Evolutionary conservation across 2,113 vertebrate species (phyloP).

Genomic region (Oophaga pumilio): DNA sequence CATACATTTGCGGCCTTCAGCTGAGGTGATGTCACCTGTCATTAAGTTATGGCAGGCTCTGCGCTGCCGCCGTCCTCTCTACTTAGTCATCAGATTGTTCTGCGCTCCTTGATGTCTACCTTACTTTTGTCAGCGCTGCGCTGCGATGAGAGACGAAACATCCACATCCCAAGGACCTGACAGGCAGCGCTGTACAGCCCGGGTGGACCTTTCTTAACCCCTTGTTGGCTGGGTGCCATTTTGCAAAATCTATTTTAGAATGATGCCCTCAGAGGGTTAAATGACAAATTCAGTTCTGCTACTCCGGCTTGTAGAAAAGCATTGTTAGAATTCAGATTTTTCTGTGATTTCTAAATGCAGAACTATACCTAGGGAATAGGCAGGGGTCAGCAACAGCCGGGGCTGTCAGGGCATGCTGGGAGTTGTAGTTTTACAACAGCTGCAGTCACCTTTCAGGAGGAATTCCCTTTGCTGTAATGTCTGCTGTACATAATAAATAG

Average conservation of each 20-base stretch:
- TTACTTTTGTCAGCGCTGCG: not conserved
- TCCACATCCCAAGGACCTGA: not conserved
- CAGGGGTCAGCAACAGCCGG: no score
- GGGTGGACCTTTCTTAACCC: not conserved
- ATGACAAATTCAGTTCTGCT: not conserved
- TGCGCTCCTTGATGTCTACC: not conserved
- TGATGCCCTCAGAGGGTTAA: not conserved
- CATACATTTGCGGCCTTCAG: not conserved
- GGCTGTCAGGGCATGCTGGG: no score
- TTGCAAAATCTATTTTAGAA: no score
- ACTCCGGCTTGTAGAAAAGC: not conserved
- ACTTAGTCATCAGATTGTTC: conserved; percentile 10
- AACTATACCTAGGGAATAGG: no score
- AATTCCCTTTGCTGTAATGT: not conserved
- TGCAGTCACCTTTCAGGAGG: not conserved
- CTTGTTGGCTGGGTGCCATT: not conserved
- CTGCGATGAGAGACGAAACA: not conserved
- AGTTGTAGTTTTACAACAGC: no score
- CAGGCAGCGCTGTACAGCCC: not conserved
- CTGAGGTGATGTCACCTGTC: conserved; percentile 30
- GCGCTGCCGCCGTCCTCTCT: not conserved
- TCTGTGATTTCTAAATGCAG: not conserved
- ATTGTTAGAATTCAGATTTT: not conserved
- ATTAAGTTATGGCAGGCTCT: not conserved
- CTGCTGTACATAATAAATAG: not conserved